Base-by-base conservation (phyloP, 2,888 invertebrate species). In the Strigamia transsilvanica region DNA sequence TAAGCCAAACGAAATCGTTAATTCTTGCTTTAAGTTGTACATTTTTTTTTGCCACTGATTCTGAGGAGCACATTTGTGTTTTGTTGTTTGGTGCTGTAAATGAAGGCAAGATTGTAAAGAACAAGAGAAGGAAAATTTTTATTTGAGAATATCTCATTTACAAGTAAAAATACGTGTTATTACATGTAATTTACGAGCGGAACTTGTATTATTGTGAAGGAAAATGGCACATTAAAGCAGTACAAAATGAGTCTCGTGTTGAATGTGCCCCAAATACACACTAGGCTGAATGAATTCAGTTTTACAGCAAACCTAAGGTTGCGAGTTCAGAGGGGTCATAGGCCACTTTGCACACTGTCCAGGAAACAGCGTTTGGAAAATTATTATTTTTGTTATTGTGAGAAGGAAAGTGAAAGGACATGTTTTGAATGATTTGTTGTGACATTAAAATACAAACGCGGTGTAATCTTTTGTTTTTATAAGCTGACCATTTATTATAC, bases 201-300 rank as follows among this genome's bases (percentile, higher is more conserved):
- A 27, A 73, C 73, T 73, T 73, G 73, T 73, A 27, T 73, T 73
- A 73, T 73, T 73, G 15, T 27, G 73, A 32, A 73, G 32, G 15
- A 73, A 56, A 73, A 73, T 73, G 73, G 73, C 73, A 32, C 73
- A 73, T 73, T 73, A 73, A 73, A 32, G 27, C 73, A 27, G 73
- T 73, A 73, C 4, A 73, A 73, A 73, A 73, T 73, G 73, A 73
- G 73, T 73, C 73, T 32, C 32, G 27, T 32, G 73, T 73, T 73
- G 73, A 73, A 73, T 32, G 73, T 15, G 73, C 27, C 73, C 18
- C 73, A 73, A 73, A 73, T 73, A 73, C 27, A 27, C 27, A 27
- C 27, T 32, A 10, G 4, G 27, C n/a, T 73, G 73, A 73, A 73
- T 73, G 73, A 73, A 73, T 73, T 73, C 32, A 73, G 27, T 73